Conservation (phyloP, 2,888 invertebrate species). For the Zygothrica quintamaculata region DNA sequence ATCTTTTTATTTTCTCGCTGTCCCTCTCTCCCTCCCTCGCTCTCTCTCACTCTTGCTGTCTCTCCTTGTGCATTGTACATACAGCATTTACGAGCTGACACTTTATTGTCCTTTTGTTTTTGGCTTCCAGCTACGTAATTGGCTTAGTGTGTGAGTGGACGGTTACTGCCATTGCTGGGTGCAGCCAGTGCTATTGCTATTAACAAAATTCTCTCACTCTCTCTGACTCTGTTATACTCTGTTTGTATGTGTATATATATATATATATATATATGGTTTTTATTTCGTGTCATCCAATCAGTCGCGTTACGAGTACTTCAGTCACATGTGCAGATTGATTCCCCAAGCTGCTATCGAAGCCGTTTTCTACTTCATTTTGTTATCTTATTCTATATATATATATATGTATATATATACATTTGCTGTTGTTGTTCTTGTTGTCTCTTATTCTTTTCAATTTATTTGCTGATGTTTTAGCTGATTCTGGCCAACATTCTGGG, state of each 20-base stretch:
- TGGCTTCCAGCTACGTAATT: slow-evolving; percentile 57
- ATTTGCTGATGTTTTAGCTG: slow-evolving; percentile 21
- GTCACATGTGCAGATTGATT: slow-evolving; percentile 64
- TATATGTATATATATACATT: slow-evolving; percentile 1
- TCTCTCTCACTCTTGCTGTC: neutral
- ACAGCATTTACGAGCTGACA: slow-evolving; percentile 61
- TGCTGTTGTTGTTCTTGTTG: neutral
- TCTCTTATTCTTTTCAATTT: slow-evolving; percentile 27
- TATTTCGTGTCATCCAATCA: slow-evolving; percentile 72
- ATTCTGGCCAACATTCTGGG: slow-evolving; percentile 8
- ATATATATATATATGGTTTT: slow-evolving; percentile 44
- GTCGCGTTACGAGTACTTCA: slow-evolving; percentile 37
- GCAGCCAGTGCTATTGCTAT: slow-evolving; percentile 39
- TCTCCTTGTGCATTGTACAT: neutral
- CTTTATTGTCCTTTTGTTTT: slow-evolving; percentile 76
- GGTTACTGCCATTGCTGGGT: slow-evolving; percentile 15
- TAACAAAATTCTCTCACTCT: slow-evolving; percentile 50
- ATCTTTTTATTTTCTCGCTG: no score
- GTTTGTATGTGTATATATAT: slow-evolving; percentile 26
- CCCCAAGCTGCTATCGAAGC: slow-evolving; percentile 55
- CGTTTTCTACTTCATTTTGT: slow-evolving; percentile 38
- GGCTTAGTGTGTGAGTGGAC: slow-evolving; percentile 53
- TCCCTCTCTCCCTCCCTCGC: neutral
- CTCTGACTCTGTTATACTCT: neutral
- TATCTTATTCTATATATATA: slow-evolving; percentile 3